Evolutionary conservation across 2,888 invertebrate genomes (phyloP).

Genomic region (Ormyrus nitidulus): DNA sequence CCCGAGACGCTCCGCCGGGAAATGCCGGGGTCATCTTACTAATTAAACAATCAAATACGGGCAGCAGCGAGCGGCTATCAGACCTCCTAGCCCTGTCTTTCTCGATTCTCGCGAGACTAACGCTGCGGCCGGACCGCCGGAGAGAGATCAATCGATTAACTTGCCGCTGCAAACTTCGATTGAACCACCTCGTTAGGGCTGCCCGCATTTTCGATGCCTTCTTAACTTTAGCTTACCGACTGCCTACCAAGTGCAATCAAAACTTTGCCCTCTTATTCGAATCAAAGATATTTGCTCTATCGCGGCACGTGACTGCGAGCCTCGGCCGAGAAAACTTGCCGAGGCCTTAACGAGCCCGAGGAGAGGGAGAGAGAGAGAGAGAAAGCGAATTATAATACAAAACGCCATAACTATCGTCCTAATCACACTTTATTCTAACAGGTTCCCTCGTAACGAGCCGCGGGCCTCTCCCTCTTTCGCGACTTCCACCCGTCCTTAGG

Average conservation of each 20-base stretch:
- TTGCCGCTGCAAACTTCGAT: constrained; percentile 68
- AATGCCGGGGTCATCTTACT: constrained; percentile 72
- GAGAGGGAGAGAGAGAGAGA: constrained; percentile 39
- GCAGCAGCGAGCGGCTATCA: constrained; percentile 60
- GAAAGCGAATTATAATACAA: constrained; percentile 71
- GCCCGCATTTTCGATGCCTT: constrained; percentile 55
- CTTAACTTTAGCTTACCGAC: constrained; percentile 26
- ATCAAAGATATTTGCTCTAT: neutral
- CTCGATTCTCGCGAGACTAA: constrained; percentile 35
- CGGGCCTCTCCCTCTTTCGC: constrained; percentile 21
- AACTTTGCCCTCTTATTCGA: no score
- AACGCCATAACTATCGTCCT: constrained; percentile 73
- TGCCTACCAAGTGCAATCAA: neutral
- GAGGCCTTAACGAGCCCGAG: constrained; percentile 64
- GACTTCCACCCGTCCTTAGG: constrained; percentile 47
- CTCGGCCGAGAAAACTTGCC: constrained; percentile 65
- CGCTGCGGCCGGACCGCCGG: neutral
- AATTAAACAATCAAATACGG: constrained; percentile 76
- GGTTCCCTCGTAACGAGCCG: constrained; percentile 69
- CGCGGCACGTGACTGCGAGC: constrained; percentile 47
- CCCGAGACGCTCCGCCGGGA: constrained; percentile 60
- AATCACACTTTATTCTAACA: constrained; percentile 74
- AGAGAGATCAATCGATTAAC: constrained; percentile 70
- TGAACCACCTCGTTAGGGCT: constrained; percentile 60
- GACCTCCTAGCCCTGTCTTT: constrained; percentile 11